Base-by-base conservation (phyloP, 2,113 vertebrate genomes). In the Hemichromis elongatus region DNA sequence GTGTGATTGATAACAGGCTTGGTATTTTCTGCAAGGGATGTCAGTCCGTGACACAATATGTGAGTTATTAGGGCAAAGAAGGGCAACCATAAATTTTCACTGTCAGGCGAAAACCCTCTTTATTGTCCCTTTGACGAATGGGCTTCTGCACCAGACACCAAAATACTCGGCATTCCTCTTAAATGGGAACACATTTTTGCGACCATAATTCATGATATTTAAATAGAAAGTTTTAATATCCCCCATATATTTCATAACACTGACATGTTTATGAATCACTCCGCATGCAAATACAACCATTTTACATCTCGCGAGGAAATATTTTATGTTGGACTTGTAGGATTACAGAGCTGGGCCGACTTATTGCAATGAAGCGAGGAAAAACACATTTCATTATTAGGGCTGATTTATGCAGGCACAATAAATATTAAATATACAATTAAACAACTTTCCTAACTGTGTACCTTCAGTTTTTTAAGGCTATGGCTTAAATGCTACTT, bases 21-120 rank as follows among this genome's bases (percentile, higher is more conserved):
- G 97, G 96, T 96, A 97, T 98, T 97, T 97, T 98, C 96, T 96
- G 96, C 97, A 93, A 96, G 96, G 97, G 96, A 97, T 99, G 98
- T 99, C 98, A 97, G 95, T 94, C 92, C 95, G 94, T 97, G 98
- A 98, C 97, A 97, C 97, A 98, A 97, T 97, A 97, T 97, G 97
- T 99, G 98, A 99, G 97, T 99, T 99, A 99, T 99, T 98, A 99
- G 98, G 98, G 97, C 98, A 98, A 97, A 98, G 98, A 99, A 99
- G 99, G 98, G 98, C 98, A 97, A 96, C 97, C 97, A 99, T 99
- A 99, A 98, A 99, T 99, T 97, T 97, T 94, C 97, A 96, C 96
- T 98, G 97, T 99, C 98, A 98, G 97, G 96, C 96, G 97, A 98
- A 99, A 98, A 97, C 97, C 98, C 97, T 99, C 98, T 99, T 99